Evolutionary conservation across 2,113 vertebrate genomes (phyloP).

Genomic region (Odocoileus hemionus): DNA sequence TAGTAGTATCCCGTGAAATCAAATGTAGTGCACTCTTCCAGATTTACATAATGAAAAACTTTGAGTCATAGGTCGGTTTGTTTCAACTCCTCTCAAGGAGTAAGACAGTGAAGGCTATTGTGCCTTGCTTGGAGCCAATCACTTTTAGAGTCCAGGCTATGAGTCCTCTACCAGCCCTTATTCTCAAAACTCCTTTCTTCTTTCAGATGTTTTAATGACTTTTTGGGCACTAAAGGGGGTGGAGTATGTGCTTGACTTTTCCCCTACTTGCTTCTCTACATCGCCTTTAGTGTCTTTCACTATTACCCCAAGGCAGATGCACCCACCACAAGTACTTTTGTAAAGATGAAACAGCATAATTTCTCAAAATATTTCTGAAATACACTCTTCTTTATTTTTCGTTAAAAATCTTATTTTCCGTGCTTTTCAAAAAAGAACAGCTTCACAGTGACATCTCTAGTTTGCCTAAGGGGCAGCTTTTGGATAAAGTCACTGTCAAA

Average conservation of each 20-base stretch:
- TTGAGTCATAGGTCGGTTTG: neutral
- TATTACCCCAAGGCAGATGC: neutral
- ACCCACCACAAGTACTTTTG: neutral
- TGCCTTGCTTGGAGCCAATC: neutral
- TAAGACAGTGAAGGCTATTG: neutral
- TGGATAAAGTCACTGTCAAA: neutral
- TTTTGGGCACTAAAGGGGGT: neutral
- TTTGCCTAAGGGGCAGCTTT: neutral
- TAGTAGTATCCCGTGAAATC: neutral
- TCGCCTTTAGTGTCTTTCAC: neutral
- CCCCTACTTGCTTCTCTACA: neutral
- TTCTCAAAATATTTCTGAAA: neutral
- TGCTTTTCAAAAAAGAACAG: neutral
- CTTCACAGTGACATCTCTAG: neutral
- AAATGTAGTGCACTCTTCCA: neutral
- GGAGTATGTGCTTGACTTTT: neutral
- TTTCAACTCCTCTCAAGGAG: neutral
- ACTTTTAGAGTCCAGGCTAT: neutral
- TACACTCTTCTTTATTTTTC: neutral
- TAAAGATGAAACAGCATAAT: neutral
- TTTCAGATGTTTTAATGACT: neutral
- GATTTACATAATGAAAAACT: neutral
- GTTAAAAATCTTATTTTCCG: neutral
- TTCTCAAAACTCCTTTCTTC: neutral
- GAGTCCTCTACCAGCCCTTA: neutral